A percentile compares a stretch with the other conserved stretches of the same genome.
Evolutionary conservation across 2,113 vertebrate genomes (phyloP).

Genomic region (Patagioenas fasciata): DNA sequence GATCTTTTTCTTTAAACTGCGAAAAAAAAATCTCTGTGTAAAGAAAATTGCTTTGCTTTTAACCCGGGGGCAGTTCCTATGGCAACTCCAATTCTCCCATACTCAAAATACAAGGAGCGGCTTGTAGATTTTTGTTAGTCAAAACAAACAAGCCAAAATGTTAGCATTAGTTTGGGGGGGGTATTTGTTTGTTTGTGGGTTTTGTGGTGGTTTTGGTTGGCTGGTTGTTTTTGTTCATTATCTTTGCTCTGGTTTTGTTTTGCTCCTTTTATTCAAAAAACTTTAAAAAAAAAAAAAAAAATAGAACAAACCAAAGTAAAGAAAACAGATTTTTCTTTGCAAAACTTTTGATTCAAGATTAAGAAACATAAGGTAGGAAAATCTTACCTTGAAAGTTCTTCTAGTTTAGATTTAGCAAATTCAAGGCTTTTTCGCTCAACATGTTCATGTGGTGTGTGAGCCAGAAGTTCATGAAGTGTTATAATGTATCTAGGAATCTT

Average conservation of each 20-base stretch:
- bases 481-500: conserved; percentile 99
- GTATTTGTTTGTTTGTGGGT: too few relatives aligned
- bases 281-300: not conserved
- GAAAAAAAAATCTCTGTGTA: not conserved
- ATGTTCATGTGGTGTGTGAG: conserved; percentile 96
- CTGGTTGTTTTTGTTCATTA: not conserved
- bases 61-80: not conserved
- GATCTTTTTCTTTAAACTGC: not conserved
- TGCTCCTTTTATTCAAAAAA: not conserved
- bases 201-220: too few relatives aligned
- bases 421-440: conserved; percentile 97
- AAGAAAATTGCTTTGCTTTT: not conserved
- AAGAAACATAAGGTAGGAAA: not conserved
- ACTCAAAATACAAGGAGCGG: not conserved
- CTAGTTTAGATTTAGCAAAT: conserved; percentile 96
- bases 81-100: not conserved
- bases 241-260: not conserved
- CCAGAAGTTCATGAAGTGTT: conserved; percentile 94
- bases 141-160: not conserved
- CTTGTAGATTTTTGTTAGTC: not conserved
- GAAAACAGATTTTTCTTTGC: not conserved
- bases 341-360: not conserved
- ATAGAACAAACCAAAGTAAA: not conserved
- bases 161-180: not conserved
- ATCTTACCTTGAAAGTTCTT: conserved; percentile 92